A percentile compares a stretch with the other conserved stretches of the same genome.
Evolutionary conservation across 2,888 invertebrate genomes (phyloP).

Genomic region (Abrostola tripartita): DNA sequence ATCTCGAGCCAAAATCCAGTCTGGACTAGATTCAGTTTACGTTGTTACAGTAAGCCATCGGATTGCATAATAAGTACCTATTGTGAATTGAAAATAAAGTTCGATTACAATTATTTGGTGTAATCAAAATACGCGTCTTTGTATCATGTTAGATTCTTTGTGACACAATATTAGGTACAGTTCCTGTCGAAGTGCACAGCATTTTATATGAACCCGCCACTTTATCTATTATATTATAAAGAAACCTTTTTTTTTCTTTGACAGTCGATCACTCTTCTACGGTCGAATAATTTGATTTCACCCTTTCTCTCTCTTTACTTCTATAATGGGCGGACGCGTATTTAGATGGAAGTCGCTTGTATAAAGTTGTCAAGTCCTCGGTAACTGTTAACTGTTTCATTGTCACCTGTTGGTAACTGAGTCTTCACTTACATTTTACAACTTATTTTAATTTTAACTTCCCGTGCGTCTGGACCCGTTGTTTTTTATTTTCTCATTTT

Average conservation of each 20-base stretch:
- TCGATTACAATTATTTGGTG: no score
- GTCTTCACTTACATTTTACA: constrained; percentile 54
- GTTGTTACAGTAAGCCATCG: constrained; percentile 7
- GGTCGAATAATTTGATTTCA: constrained; percentile 20
- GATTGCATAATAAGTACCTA: background rate
- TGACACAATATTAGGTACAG: no score
- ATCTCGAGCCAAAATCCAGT: constrained; percentile 20
- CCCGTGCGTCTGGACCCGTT: constrained; percentile 19
- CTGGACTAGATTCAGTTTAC: constrained; percentile 24
- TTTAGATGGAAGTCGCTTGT: constrained; percentile 40
- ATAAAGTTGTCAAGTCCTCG: constrained; percentile 37
- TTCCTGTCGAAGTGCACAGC: no score
- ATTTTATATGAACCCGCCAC: no score
- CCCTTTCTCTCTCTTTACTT: constrained; percentile 3
- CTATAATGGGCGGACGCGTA: background rate
- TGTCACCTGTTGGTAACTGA: constrained; percentile 56
- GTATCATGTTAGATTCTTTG: no score
- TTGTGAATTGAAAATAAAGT: no score
- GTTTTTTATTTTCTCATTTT: constrained; percentile 25
- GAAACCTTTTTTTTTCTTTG: background rate
- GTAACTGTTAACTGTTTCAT: constrained; percentile 52
- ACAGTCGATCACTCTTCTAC: background rate
- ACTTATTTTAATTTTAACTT: constrained; percentile 60
- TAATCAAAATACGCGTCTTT: no score
- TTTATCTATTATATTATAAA: background rate